phyloP scores from a whole-genome alignment of 1,140 invertebrate species.

The Lineus longissimus region DNA sequence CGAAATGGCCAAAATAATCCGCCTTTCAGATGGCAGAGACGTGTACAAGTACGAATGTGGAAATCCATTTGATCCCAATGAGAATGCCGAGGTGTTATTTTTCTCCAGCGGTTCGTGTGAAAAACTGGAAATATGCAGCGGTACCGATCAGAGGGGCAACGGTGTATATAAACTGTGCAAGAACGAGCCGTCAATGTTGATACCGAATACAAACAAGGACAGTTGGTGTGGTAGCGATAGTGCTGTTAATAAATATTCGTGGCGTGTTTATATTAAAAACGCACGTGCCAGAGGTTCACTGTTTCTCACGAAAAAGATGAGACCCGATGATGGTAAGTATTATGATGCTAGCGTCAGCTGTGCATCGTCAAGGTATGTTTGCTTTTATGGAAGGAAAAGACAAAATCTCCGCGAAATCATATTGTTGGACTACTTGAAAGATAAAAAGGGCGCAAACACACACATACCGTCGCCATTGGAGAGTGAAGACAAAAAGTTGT shows the following conservation, averaged over 20 bases:
- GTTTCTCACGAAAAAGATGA: constrained; percentile 6
- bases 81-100: constrained; percentile 1
- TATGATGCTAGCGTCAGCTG: constrained; percentile 7
- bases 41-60: constrained; percentile 5
- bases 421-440: no score
- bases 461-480: no score
- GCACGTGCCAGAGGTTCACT: neutral
- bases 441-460: no score
- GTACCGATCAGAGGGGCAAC: neutral
- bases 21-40: neutral
- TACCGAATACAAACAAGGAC: constrained; percentile 3
- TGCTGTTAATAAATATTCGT: neutral
- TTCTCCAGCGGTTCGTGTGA: constrained; percentile 2
- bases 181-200: neutral
- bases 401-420: neutral
- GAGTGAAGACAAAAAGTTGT: no score
- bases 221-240: constrained; percentile 5
- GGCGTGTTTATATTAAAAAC: neutral
- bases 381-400: constrained; percentile 4
- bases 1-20: constrained; percentile 7
- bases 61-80: constrained; percentile 1
- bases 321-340: neutral
- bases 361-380: constrained; percentile 5
- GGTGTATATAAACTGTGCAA: constrained; percentile 4
- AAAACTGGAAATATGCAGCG: neutral